A percentile compares a stretch with the other conserved stretches of the same genome.
Conservation (phyloP, 2,888 invertebrate species). For the Disparrhopalites patrizii region DNA sequence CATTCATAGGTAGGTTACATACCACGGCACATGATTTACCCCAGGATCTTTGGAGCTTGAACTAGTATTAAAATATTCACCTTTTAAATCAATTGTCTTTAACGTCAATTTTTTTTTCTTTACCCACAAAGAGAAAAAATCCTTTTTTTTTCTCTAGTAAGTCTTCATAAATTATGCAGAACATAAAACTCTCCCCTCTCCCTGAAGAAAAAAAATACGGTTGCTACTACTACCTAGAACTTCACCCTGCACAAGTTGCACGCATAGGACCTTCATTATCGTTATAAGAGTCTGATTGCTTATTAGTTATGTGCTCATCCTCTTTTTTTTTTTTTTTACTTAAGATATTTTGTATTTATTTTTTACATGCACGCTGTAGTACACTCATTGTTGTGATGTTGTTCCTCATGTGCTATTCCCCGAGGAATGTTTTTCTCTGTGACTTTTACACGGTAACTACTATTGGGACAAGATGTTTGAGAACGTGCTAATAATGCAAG, state of each 20-base stretch:
- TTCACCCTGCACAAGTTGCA: background rate
- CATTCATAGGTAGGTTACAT: no score
- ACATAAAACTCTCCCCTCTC: no score
- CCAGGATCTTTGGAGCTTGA: no score
- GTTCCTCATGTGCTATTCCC: background rate
- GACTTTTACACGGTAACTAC: background rate
- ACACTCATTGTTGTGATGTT: background rate
- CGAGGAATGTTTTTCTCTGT: background rate
- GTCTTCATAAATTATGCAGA: no score
- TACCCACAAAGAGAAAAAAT: background rate
- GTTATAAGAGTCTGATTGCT: background rate
- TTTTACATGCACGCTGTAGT: no score
- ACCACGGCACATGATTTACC: no score
- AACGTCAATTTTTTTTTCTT: no score
- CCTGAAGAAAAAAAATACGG: no score
- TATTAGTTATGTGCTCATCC: conserved; percentile 1
- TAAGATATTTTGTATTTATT: background rate
- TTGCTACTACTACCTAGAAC: background rate
- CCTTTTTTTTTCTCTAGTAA: no score
- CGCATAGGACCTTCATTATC: conserved; percentile 7
- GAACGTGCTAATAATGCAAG: background rate
- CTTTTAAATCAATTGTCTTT: no score
- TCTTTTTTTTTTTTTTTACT: background rate
- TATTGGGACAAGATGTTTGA: background rate
- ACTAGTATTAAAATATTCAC: no score